Conservation (phyloP, 92 coral and sea anemone species). For the Phymanthus crucifer region DNA sequence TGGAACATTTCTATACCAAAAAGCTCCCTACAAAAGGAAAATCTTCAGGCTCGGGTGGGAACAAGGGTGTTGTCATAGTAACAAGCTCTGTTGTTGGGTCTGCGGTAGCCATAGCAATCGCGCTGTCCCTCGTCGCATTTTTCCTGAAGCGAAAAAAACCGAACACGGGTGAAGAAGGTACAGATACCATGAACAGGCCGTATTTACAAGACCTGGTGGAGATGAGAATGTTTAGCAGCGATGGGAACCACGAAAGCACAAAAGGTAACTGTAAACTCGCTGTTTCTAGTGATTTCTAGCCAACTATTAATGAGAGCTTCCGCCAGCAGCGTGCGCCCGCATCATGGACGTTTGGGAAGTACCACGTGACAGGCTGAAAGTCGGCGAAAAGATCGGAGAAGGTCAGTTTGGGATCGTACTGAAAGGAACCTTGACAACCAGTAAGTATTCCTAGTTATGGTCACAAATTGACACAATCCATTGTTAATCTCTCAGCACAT, state of each 20-base stretch:
- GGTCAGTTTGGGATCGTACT: slow-evolving; percentile 83
- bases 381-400: slow-evolving; percentile 81
- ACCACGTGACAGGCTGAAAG: slow-evolving; percentile 57
- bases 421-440: slow-evolving; percentile 64
- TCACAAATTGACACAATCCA: too few species aligned
- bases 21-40: background rate
- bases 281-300: background rate
- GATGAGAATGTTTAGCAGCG: slow-evolving; percentile 44
- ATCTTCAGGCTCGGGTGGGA: background rate
- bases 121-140: slow-evolving; percentile 16
- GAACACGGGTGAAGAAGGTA: slow-evolving; percentile 8
- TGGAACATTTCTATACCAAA: slow-evolving; percentile 3
- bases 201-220: slow-evolving; percentile 66
- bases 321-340: slow-evolving; percentile 2
- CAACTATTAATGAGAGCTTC: background rate
- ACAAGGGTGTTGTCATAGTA: background rate
- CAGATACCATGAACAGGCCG: slow-evolving; percentile 3
- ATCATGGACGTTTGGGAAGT: slow-evolving; percentile 77
- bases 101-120: slow-evolving; percentile 30
- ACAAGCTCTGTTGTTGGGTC: slow-evolving; percentile 17
- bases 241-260: slow-evolving; percentile 20
- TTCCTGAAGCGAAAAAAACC: slow-evolving; percentile 22
- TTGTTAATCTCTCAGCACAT: too few species aligned
- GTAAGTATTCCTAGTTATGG: slow-evolving; percentile 56
- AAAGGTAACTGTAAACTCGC: slow-evolving; percentile 4